These are phyloP conservation scores for Ariolimax columbianus DNA, from an alignment of 2,888 invertebrate genomes.

Conservation along the genomic window DNA sequence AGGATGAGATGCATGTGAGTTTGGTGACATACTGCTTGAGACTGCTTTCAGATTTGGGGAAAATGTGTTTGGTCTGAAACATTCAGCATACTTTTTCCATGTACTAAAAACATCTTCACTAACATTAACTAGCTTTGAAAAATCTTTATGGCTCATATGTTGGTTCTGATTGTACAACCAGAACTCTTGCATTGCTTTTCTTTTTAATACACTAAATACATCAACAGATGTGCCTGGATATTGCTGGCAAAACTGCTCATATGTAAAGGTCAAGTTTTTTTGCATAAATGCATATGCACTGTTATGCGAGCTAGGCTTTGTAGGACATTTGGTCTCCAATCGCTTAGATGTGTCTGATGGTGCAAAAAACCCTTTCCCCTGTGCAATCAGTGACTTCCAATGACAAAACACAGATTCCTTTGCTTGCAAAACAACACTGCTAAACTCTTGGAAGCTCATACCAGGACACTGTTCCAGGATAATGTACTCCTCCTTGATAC, in stretches of 20 bases:
- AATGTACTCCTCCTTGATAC: slow-evolving; percentile 60
- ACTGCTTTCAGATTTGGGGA: slow-evolving; percentile 23
- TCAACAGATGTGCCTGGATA: slow-evolving; percentile 50
- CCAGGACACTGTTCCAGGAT: slow-evolving; percentile 57
- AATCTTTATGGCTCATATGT: slow-evolving; percentile 46
- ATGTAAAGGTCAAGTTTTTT: slow-evolving; percentile 48
- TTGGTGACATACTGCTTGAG: slow-evolving; percentile 19
- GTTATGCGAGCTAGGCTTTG: slow-evolving; percentile 23
- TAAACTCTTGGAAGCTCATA: slow-evolving; percentile 55
- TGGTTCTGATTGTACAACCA: slow-evolving; percentile 48
- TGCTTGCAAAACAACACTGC: slow-evolving; percentile 56
- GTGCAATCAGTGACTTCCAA: slow-evolving; percentile 55
- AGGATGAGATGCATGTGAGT: not conserved
- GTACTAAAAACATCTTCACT: slow-evolving; percentile 42
- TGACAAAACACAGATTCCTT: slow-evolving; percentile 55
- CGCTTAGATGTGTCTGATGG: slow-evolving; percentile 48
- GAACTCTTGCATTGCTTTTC: slow-evolving; percentile 50
- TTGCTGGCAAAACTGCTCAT: slow-evolving; percentile 52
- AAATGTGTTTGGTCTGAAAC: slow-evolving; percentile 21
- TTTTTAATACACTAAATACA: slow-evolving; percentile 48
- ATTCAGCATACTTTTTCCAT: slow-evolving; percentile 46
- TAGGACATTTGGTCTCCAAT: slow-evolving; percentile 37
- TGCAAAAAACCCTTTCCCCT: slow-evolving; percentile 56
- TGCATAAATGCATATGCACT: slow-evolving; percentile 51
- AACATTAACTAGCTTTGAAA: slow-evolving; percentile 46